Evolutionary conservation across 1,140 invertebrate species (phyloP), one percentile per base, ranked within the genome.

Genomic region (Ceratosolen solmsi): DNA sequence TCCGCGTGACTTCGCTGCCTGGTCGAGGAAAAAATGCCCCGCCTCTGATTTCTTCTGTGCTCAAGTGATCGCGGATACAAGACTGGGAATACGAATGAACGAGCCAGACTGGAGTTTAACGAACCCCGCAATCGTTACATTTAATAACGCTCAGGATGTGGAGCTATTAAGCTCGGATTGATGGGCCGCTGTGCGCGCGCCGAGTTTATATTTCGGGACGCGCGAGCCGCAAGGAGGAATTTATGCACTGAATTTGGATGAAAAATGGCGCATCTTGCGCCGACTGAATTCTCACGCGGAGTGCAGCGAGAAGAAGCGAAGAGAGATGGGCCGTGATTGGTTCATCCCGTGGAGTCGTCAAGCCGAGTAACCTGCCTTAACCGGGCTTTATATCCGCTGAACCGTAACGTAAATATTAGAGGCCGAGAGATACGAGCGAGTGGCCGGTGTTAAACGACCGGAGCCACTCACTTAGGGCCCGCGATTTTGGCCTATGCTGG

Each of bases 31-130:
- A n/a, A 9, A n/a, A 30, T 58, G 41, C 41, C 68, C 36, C 1
- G 41, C 9, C 13, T 71, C 56, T 54, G 8, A 54, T 71, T 65
- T 41, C 30, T 51, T 68, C 25, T 46, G 17, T 49, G 60, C 7
- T 27, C 36, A 60, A 41, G 60, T 60, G 81, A 82, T 82, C 70
- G 80, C 54, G 46, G 30, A 73, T 36, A 25, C 49, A 73, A 20
- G 74, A 82, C 71, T 71, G 80, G 60, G 74, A 20, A 78, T 78
- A 73, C 72, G 49, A 82, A 82, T 73, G 81, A 82, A 54, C 25
- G 49, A 73, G 73, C 58, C 25, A 27, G 20, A 7, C 20, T 3
- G 5, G 41, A 63, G 80, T 76, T 82, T 76, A 82, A 58, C 49
- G 73, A 82, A 77, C 73, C 20, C 46, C n/a, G 58, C 30, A 33